These are phyloP conservation scores for Copsychus sechellarum DNA, from an alignment of 2,113 vertebrate species.

Conservation along the genomic window DNA sequence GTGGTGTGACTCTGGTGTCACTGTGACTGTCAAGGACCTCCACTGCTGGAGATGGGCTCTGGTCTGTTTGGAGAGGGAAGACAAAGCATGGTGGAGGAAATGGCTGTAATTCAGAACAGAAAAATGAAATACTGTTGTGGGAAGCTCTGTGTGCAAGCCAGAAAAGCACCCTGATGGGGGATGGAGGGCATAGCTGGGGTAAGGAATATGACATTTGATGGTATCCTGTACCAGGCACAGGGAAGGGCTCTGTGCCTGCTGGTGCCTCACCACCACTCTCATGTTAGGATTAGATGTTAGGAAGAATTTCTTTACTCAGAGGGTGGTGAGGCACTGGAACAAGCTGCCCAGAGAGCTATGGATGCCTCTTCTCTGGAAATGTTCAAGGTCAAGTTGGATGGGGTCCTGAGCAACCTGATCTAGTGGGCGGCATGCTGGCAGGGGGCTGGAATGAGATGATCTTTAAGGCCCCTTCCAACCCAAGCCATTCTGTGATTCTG, in stretches of 20 bases:
- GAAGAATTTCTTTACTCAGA: neutral
- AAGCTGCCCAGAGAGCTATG: neutral
- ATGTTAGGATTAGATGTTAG: neutral
- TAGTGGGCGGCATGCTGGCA: neutral
- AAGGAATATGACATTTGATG: neutral
- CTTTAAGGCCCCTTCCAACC: neutral
- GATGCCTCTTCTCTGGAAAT: neutral
- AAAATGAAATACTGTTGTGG: neutral
- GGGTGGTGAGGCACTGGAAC: neutral
- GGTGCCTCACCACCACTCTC: neutral
- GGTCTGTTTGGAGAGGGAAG: neutral
- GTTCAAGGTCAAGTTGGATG: neutral
- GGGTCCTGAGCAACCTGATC: neutral
- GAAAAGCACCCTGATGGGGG: neutral
- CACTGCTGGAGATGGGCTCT: neutral
- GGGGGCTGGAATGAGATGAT: neutral
- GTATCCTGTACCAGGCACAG: rapidly evolving
- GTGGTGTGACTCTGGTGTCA: rapidly evolving
- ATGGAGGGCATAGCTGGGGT: neutral
- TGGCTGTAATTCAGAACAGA: neutral
- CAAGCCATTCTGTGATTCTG: neutral
- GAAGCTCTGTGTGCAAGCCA: neutral
- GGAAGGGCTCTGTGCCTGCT: neutral
- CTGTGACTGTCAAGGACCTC: neutral
- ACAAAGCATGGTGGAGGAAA: neutral